phyloP scores from a whole-genome alignment of 2,113 vertebrate species.

The Cettia cetti region DNA sequence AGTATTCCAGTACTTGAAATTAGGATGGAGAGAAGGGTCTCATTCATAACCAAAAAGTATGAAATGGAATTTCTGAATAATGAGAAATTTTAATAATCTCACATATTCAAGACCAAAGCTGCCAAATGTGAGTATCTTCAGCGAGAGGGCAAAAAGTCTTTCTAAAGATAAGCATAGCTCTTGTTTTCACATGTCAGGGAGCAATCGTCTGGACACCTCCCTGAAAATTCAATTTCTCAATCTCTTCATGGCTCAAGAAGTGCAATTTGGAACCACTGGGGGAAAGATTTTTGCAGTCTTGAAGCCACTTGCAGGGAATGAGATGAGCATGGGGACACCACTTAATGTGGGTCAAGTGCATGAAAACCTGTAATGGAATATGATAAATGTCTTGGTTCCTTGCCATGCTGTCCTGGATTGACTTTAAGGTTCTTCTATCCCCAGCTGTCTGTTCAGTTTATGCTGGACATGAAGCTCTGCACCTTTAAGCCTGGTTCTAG shows the following conservation, averaged over 20 bases:
- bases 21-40: background rate
- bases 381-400: background rate
- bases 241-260: background rate
- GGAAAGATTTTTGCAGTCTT: background rate
- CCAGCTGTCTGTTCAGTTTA: background rate
- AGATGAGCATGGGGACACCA: background rate
- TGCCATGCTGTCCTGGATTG: background rate
- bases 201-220: background rate
- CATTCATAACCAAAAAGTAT: background rate
- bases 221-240: background rate
- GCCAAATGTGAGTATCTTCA: background rate
- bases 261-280: background rate
- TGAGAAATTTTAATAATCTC: background rate
- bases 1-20: background rate
- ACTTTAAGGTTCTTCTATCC: background rate
- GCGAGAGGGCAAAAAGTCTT: background rate
- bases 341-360: background rate
- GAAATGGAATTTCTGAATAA: background rate
- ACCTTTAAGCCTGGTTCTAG: background rate
- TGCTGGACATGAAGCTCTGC: background rate
- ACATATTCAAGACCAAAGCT: background rate
- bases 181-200: background rate
- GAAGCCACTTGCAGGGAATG: background rate
- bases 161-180: background rate
- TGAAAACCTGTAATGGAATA: background rate